Evolutionary conservation across 1,140 invertebrate genomes (phyloP), one percentile per base, ranked within the genome.

Genomic region (Ganaspis sp.): DNA sequence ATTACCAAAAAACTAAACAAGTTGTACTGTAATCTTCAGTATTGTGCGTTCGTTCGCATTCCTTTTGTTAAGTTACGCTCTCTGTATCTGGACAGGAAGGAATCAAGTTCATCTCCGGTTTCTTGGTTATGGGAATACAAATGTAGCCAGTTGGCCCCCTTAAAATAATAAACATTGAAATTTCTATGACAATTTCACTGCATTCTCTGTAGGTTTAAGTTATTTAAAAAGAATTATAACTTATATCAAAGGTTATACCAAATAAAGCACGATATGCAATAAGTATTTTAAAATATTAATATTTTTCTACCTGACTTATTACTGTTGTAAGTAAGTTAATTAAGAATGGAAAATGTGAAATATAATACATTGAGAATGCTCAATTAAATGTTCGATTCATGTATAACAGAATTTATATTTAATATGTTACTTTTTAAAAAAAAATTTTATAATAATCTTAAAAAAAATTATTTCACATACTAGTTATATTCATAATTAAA

Each of bases 51-150:
- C 26, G 58, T 64, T 64, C 58, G 58, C 58, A 64, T 64, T 64
- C 58, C 58, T 64, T 64, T 64, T 64, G 23, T 64, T 64, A 64
- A 64, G 58, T 64, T 64, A 64, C 15, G 58, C 58, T 64, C 58
- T 64, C 58, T 64, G 58, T 64, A 29, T 64, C 58, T 64, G 58
- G 58, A 29, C 58, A 64, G 15, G 26, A 29, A 29, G 23, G 58
- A 29, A 29, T 64, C 58, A 64, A 64, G 58, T 64, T 64, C 23
- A 29, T 23, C 15, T 64, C 58, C 58, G 58, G 23, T 64, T 64
- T 64, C 23, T 64, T n/a, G 12, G 23, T 64, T 29, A 64, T 26
- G 58, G 58, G 58, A 64, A 23, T 12, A 54, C 53, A 17, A 54
- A 54, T 54, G 17, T 19, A 64, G 26, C 23, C 12, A 58, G 15